Base-by-base conservation (phyloP, 64 coral and sea anemone species). In the Dendronephthya gigantea region DNA sequence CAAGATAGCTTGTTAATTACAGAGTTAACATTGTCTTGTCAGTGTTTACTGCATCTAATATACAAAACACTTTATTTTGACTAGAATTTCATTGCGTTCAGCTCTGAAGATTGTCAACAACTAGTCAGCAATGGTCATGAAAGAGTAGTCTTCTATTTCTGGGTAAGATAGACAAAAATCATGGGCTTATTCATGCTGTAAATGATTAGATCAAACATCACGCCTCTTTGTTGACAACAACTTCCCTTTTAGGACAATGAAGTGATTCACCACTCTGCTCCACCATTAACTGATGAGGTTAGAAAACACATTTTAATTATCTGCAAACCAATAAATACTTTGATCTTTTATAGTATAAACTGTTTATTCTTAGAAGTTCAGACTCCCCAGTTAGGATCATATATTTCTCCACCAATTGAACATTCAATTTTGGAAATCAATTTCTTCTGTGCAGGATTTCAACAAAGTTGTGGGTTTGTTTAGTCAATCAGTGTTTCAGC, bases 401-500 rank as follows among this genome's bases (percentile, higher is more conserved):
- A n/a, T n/a, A n/a, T n/a, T n/a, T n/a, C n/a, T n/a, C n/a, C n/a
- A n/a, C n/a, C n/a, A n/a, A n/a, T n/a, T n/a, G n/a, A n/a, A n/a
- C n/a, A n/a, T n/a, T n/a, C n/a, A n/a, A n/a, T 66, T 66, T 66
- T 17, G 19, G 3, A 5, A 15, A 66, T n/a, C 6, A 4, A n/a
- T 66, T 66, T 30, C n/a, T 66, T 22, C 2, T 66, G 6, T 49
- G 22, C 28, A 97, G 94, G 95, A 98, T 69, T 98, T 98, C 50
- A 98, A 98, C 48, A 87, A 92, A 2, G 93, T 92, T 85, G 95
- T 98, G 45, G 95, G 95, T 31, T 82, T 49, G 0, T 98, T 93
- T 36, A 98, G 92, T 43, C 95, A 98, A 92, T 98, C 95, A 16
- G 83, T 91, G 27, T 98, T 98, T 45, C 95, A 98, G 50, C 83